These are phyloP conservation scores for Chlamydotis undulata DNA, from an alignment of 2,113 vertebrate species.

Conservation along the genomic window DNA sequence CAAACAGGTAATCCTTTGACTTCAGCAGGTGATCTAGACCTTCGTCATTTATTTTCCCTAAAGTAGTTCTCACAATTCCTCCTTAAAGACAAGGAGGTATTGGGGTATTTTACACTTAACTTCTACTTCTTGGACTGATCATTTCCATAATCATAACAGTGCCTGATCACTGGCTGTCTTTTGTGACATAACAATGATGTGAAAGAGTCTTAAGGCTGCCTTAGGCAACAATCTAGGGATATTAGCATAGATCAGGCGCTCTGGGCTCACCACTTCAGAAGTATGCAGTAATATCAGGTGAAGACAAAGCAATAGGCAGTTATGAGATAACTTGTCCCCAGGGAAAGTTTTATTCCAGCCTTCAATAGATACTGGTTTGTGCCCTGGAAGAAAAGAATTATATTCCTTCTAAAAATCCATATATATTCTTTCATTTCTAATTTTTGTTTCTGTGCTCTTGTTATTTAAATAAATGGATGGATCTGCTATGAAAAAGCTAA, in stretches of 20 bases:
- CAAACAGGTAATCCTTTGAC: background rate
- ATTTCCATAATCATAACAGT: slow-evolving; percentile 44
- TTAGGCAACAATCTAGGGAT: background rate
- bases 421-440: background rate
- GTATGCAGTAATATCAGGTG: background rate
- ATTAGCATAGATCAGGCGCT: slow-evolving; percentile 7
- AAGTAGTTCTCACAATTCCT: background rate
- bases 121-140: background rate
- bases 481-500: background rate
- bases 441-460: background rate
- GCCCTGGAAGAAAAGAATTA: background rate
- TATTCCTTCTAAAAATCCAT: background rate
- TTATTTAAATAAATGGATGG: background rate
- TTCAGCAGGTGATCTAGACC: background rate
- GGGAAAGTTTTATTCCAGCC: slow-evolving; percentile 5
- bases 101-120: background rate
- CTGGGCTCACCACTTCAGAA: background rate
- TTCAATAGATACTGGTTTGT: background rate
- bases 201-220: background rate
- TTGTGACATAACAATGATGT: background rate
- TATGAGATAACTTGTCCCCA: slow-evolving; percentile 29
- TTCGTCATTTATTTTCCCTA: background rate
- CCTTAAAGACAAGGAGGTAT: background rate
- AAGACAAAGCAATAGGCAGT: slow-evolving; percentile 36
- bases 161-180: background rate